Percentiles rank a stretch among this genome's conserved stretches.
These are phyloP conservation scores for Arctopsyche grandis DNA, from an alignment of 1,140 invertebrate species.

Conservation along the genomic window DNA sequence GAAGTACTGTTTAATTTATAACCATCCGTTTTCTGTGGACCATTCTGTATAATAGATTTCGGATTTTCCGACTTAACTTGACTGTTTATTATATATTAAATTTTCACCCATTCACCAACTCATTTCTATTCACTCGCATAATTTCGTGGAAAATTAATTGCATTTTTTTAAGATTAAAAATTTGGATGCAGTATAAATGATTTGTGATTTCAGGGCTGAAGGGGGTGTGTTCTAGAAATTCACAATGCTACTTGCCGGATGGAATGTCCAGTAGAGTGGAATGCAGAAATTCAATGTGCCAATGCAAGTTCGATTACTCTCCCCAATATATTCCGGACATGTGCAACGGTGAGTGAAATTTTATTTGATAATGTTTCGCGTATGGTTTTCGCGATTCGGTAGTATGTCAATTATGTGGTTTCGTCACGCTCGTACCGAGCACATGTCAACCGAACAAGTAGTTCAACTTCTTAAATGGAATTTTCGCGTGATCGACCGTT, in stretches of 20 bases:
- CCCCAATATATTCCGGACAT: not conserved
- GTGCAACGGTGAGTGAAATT: slow-evolving; percentile 28
- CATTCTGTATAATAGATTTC: too few relatives aligned
- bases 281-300: slow-evolving; percentile 26
- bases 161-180: too few relatives aligned
- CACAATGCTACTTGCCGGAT: slow-evolving; percentile 2
- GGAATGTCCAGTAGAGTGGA: not conserved
- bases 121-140: too few relatives aligned
- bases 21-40: too few relatives aligned
- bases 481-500: slow-evolving; percentile 14
- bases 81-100: too few relatives aligned
- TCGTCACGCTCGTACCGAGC: not conserved
- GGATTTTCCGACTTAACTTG: too few relatives aligned
- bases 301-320: not conserved
- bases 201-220: not conserved
- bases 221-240: not conserved
- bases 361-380: too few relatives aligned
- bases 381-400: not conserved
- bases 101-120: too few relatives aligned
- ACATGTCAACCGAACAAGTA: slow-evolving; percentile 10
- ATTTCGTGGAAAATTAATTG: too few relatives aligned
- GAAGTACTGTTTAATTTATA: too few relatives aligned
- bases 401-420: not conserved
- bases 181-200: too few relatives aligned
- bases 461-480: slow-evolving; percentile 6